A percentile compares a stretch with the other conserved stretches of the same genome.
Evolutionary conservation across 2,888 invertebrate genomes (phyloP).

Genomic region (Atrina japonica): DNA sequence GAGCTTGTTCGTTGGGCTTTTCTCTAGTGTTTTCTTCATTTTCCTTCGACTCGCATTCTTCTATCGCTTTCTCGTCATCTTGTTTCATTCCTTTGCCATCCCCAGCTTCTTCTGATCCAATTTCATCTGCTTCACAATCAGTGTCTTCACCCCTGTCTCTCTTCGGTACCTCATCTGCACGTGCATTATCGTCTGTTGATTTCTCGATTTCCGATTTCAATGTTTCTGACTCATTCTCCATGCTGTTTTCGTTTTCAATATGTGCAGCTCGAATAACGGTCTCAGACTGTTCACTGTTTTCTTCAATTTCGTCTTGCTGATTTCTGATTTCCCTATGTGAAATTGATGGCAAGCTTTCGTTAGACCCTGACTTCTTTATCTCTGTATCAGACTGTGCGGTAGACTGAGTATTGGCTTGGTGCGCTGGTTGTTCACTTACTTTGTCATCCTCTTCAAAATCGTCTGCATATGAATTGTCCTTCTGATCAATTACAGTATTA

Average conservation of each 20-base stretch:
- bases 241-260: constrained; percentile 5
- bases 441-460: constrained; percentile 9
- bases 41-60: neutral
- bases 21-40: neutral
- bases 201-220: constrained; percentile 34
- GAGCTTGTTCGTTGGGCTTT: constrained; percentile 2
- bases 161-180: constrained; percentile 24
- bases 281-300: neutral
- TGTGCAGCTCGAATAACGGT: neutral
- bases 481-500: neutral
- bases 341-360: no score
- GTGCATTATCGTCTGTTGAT: constrained; percentile 31
- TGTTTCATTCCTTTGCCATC: constrained; percentile 19
- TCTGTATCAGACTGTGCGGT: neutral
- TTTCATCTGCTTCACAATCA: constrained; percentile 34
- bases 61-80: constrained; percentile 3
- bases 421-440: no score
- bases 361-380: no score
- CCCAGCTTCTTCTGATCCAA: constrained; percentile 23
- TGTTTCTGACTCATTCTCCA: constrained; percentile 29
- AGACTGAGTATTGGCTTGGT: no score
- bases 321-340: no score
- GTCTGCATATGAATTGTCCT: neutral
- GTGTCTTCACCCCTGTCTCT: constrained; percentile 25
- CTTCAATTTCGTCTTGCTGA: neutral